These are phyloP conservation scores for Drosophila gunungcola DNA, from an alignment of 1,140 invertebrate genomes.

Conservation along the genomic window DNA sequence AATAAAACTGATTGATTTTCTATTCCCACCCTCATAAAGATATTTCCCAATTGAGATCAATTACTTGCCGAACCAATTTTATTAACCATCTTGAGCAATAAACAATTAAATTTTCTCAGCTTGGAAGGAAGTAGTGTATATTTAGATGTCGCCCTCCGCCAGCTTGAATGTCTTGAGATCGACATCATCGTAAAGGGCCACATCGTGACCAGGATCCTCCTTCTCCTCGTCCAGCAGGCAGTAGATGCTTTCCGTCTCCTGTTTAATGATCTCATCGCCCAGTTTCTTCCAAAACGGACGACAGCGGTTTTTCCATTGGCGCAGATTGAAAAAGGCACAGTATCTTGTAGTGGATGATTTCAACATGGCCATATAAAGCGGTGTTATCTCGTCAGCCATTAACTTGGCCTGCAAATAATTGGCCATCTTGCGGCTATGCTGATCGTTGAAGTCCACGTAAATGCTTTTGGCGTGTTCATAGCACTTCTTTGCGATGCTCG, in stretches of 20 bases:
- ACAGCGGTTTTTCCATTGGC: conserved; percentile 79
- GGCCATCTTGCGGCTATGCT: conserved; percentile 61
- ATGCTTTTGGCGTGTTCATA: conserved; percentile 72
- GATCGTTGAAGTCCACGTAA: conserved; percentile 73
- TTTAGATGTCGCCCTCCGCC: conserved; percentile 42
- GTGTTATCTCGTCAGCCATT: conserved; percentile 74
- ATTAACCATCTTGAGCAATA: background rate
- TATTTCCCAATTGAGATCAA: background rate
- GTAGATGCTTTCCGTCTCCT: conserved; percentile 64
- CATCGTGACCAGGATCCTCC: conserved; percentile 30
- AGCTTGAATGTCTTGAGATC: conserved; percentile 54
- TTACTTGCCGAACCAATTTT: conserved; percentile 14
- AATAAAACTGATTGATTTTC: too few relatives aligned
- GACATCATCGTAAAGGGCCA: conserved; percentile 10
- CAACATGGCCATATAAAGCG: conserved; percentile 75
- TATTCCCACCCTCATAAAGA: too few relatives aligned
- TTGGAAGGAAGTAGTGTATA: background rate
- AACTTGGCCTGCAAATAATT: conserved; percentile 73
- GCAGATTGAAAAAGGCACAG: conserved; percentile 73
- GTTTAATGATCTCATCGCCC: conserved; percentile 58
- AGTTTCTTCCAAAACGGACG: conserved; percentile 67
- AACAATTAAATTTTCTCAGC: conserved; percentile 5
- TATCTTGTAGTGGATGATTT: conserved; percentile 57
- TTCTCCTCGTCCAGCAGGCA: conserved; percentile 70
- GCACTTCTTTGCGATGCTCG: conserved; percentile 62